phyloP scores from a whole-genome alignment of 2,113 vertebrate genomes.

The Drymodes brunneopygia region DNA sequence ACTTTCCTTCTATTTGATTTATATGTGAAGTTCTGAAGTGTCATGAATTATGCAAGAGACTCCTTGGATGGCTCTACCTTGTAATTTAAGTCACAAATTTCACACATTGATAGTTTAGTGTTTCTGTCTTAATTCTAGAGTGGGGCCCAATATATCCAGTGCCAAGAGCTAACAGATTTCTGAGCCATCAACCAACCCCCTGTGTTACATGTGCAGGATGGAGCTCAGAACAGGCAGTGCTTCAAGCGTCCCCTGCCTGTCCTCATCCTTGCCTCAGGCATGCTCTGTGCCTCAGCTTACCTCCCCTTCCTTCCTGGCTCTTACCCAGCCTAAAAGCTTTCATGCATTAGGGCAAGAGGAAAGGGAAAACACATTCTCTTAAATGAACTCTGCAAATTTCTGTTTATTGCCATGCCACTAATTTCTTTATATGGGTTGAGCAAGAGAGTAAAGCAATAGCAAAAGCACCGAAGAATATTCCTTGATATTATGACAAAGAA shows the following conservation, averaged over 20 bases:
- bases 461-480: background rate
- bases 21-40: background rate
- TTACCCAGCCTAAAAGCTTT: background rate
- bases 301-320: background rate
- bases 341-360: background rate
- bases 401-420: background rate
- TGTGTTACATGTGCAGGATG: background rate
- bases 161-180: background rate
- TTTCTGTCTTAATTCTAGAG: slow-evolving; percentile 19
- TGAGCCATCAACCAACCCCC: background rate
- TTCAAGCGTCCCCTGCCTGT: background rate
- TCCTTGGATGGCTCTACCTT: background rate
- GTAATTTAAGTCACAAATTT: slow-evolving; percentile 8
- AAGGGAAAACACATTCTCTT: background rate
- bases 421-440: background rate
- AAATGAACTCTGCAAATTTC: background rate
- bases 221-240: background rate
- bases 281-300: background rate
- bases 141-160: background rate
- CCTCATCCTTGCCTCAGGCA: background rate
- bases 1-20: background rate
- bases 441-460: background rate
- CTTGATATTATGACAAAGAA: background rate
- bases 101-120: background rate
- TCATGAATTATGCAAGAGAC: slow-evolving; percentile 18